phyloP scores from a whole-genome alignment of 2,888 invertebrate genomes.

The Psylliodes chrysocephalus region DNA sequence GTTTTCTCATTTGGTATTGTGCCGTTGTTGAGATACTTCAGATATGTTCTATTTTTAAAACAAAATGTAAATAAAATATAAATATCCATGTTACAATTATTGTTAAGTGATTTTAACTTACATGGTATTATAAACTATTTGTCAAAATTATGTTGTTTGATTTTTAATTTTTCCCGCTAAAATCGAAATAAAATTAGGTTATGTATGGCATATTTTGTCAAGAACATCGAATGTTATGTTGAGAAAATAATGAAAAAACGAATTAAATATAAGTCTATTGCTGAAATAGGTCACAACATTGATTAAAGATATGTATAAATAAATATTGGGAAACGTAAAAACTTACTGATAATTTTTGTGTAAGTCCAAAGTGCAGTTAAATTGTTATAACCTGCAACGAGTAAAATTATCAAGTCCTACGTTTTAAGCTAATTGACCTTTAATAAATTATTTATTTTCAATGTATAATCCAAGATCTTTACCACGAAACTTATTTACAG shows the following conservation, averaged over 20 bases:
- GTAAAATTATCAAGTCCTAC: constrained; percentile 25
- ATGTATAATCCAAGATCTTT: constrained; percentile 58
- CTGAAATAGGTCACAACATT: constrained; percentile 36
- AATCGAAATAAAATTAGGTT: constrained; percentile 22
- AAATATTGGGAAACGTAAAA: constrained; percentile 31
- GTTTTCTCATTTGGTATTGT: constrained; percentile 31
- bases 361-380: constrained; percentile 51
- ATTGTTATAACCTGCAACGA: constrained; percentile 51
- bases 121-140: constrained; percentile 34
- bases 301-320: constrained; percentile 40
- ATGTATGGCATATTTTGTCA: constrained; percentile 26
- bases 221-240: not conserved
- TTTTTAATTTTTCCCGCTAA: constrained; percentile 29
- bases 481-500: constrained; percentile 56
- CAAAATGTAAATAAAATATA: constrained; percentile 28
- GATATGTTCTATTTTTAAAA: constrained; percentile 24
- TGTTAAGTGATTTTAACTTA: constrained; percentile 31
- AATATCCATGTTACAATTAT: constrained; percentile 24
- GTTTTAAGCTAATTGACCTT: constrained; percentile 41
- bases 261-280: constrained; percentile 30
- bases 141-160: constrained; percentile 7
- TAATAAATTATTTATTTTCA: constrained; percentile 46
- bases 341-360: constrained; percentile 41
- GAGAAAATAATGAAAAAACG: constrained; percentile 14
- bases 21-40: constrained; percentile 34